Conservation (phyloP, 2,797 vertebrate species). For the Anguilla megastoma region DNA sequence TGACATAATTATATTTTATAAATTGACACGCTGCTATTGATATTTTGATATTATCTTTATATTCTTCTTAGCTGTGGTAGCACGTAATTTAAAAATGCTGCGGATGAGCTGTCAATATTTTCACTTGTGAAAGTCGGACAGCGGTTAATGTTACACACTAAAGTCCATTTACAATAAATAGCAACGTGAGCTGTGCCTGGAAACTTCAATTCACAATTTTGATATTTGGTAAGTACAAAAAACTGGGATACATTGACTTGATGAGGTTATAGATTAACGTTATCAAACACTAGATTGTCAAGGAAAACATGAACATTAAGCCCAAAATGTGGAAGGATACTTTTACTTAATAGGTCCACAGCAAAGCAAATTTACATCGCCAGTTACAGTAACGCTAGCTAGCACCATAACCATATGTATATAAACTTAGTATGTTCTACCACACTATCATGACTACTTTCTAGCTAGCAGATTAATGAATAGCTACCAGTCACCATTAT, state of each 20-base stretch:
- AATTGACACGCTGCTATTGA: neutral
- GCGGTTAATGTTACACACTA: slow-evolving; percentile 17
- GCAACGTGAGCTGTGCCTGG: slow-evolving; percentile 13
- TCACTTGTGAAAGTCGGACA: neutral
- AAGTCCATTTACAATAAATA: neutral
- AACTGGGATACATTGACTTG: neutral
- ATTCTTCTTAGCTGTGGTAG: neutral
- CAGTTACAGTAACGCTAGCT: neutral
- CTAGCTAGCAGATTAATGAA: neutral
- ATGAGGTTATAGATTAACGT: neutral
- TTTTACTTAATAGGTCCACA: neutral
- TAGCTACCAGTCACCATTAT: neutral
- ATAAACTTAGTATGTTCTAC: neutral
- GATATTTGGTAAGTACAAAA: neutral
- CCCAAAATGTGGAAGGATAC: neutral
- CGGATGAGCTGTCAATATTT: neutral
- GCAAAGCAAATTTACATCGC: neutral
- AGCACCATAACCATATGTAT: neutral
- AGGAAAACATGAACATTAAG: neutral
- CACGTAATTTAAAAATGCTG: neutral
- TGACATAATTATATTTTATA: neutral
- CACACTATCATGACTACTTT: neutral
- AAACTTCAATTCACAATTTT: neutral
- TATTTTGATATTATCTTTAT: neutral
- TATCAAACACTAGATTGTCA: neutral